A percentile compares a stretch with the other conserved stretches of the same genome.
Conservation (phyloP, 2,113 vertebrate species). For the Rhinolophus sinicus region DNA sequence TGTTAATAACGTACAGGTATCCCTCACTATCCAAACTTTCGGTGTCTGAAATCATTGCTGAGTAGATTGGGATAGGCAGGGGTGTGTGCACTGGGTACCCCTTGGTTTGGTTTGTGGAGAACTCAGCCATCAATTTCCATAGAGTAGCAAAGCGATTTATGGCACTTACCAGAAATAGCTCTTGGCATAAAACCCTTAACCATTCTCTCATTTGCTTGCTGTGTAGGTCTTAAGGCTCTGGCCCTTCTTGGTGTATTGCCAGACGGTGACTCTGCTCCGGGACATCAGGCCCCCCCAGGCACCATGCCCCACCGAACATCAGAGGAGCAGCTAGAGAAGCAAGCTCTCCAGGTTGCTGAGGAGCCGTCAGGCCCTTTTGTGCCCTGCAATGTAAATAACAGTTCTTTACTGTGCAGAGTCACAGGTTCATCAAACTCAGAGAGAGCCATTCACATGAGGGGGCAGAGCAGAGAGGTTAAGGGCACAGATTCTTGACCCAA, state of each 20-base stretch:
- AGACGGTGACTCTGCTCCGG: slow-evolving; percentile 87
- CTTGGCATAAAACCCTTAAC: not conserved
- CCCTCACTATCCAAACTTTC: not conserved
- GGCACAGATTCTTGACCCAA: not conserved
- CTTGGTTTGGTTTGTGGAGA: not conserved
- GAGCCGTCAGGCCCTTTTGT: not conserved
- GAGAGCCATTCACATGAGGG: accelerated
- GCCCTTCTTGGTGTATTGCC: slow-evolving; percentile 92
- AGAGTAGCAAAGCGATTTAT: not conserved
- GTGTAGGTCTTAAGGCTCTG: slow-evolving; percentile 91
- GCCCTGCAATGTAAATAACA: slow-evolving; percentile 67
- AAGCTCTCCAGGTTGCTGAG: not conserved
- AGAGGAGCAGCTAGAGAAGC: slow-evolving; percentile 78
- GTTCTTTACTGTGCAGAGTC: not conserved
- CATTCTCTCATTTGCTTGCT: slow-evolving; percentile 2
- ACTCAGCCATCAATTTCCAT: not conserved
- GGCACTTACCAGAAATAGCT: not conserved
- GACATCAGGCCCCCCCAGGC: slow-evolving; percentile 80
- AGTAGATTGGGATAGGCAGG: not conserved
- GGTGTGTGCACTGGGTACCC: not conserved
- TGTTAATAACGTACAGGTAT: not conserved
- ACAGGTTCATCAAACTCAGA: not conserved
- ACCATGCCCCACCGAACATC: slow-evolving; percentile 70
- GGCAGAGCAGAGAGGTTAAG: not conserved
- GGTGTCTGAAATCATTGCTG: not conserved